Percentiles rank a stretch among this genome's conserved stretches.
These are phyloP conservation scores for Epinephelus cyanopodus DNA, from an alignment of 2,113 vertebrate species.

Conservation along the genomic window DNA sequence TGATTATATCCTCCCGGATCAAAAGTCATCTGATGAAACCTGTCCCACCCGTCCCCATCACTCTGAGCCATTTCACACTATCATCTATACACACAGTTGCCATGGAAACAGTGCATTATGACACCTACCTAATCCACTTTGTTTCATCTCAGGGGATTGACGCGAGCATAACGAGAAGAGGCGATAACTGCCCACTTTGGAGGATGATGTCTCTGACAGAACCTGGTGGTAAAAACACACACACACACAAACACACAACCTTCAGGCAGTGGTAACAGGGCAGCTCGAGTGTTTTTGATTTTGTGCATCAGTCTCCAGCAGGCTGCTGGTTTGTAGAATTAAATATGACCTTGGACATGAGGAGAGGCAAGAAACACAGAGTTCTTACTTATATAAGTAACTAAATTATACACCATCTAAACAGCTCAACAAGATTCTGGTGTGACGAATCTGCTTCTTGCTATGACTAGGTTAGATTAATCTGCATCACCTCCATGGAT, in stretches of 20 bases:
- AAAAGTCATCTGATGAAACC: background rate
- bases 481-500: constrained; percentile 93
- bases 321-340: background rate
- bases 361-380: constrained; percentile 1
- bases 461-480: background rate
- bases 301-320: background rate
- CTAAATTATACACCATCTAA: background rate
- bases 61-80: background rate
- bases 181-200: constrained; percentile 92
- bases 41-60: background rate
- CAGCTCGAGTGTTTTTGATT: background rate
- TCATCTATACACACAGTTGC: constrained; percentile 14
- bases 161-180: constrained; percentile 95
- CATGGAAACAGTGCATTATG: constrained; percentile 14
- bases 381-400: background rate
- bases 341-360: constrained; percentile 13
- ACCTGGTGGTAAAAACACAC: constrained; percentile 83
- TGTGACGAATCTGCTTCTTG: background rate
- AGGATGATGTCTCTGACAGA: constrained; percentile 93
- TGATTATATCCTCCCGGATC: background rate
- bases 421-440: background rate
- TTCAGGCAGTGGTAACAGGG: background rate
- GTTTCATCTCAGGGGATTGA: constrained; percentile 96
- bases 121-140: constrained; percentile 95
- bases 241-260: constrained; percentile 3